phyloP scores from a whole-genome alignment of 2,797 vertebrate species.

The Hipposideros larvatus region DNA sequence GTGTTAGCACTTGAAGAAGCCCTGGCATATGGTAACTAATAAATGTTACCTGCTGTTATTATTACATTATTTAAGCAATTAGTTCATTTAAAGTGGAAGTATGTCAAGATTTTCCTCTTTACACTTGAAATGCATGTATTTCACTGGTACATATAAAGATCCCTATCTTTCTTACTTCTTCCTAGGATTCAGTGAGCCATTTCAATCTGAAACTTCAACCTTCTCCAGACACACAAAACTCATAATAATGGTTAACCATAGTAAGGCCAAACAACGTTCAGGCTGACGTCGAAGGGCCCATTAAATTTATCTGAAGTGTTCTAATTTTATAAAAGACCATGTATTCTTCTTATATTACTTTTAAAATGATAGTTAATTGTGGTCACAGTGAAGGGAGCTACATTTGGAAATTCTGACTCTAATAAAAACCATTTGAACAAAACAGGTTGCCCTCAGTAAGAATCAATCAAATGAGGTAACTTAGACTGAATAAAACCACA shows the following conservation, averaged over 20 bases:
- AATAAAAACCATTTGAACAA: slow-evolving; percentile 35
- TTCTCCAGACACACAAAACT: neutral
- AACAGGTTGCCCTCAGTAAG: neutral
- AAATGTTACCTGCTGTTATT: neutral
- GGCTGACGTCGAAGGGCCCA: neutral
- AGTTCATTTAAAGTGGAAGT: neutral
- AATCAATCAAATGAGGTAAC: slow-evolving; percentile 38
- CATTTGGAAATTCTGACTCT: slow-evolving; percentile 19
- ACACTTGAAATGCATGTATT: slow-evolving; percentile 13
- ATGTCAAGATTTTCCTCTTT: neutral
- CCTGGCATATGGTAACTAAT: neutral
- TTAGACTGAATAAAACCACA: neutral
- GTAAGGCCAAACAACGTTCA: neutral
- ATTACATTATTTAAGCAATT: neutral
- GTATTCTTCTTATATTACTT: slow-evolving; percentile 36
- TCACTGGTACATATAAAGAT: neutral
- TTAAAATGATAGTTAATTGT: slow-evolving; percentile 24
- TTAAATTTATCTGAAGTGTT: slow-evolving; percentile 36
- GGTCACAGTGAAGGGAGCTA: neutral
- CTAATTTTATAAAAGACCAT: slow-evolving; percentile 26
- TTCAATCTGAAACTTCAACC: neutral
- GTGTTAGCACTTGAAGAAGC: neutral
- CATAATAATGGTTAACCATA: neutral
- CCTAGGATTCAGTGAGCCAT: neutral
- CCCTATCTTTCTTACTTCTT: slow-evolving; percentile 33